Base-by-base conservation (phyloP, 2,113 vertebrate genomes). In the Copsychus sechellarum region DNA sequence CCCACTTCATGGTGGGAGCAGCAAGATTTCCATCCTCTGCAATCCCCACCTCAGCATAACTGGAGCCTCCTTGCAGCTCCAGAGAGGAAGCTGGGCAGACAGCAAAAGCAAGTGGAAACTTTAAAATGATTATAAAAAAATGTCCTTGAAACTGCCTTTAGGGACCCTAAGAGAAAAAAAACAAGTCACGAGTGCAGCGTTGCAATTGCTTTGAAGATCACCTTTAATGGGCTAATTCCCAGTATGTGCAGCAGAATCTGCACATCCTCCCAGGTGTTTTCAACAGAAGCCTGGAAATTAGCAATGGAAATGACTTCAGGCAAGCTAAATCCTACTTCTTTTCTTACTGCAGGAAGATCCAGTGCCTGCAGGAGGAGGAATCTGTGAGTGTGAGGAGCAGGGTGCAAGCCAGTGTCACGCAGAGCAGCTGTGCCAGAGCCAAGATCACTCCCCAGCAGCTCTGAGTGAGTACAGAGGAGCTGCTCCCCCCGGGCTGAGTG, bases 191-290 rank as follows among this genome's bases (percentile, higher is more conserved):
- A 76, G 76, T 74, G 42, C 66, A 13, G 34, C 6, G 2, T 28
- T 79, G 56, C 56, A 76, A 76, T 31, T 56, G 86, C 83, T 90
- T 53, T 81, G 91, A 82, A 60, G 76, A 91, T 95, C 86, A 88
- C 88, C 79, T 93, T 91, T 82, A 79, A 82, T 3, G 58, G 80
- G 60, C 74, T 95, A 73, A 88, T 90, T 93, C 86, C 26, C 76
- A 33, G n/a, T 7, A 10, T 14, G 50, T 16, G 45, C 83, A 86
- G 54, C 42, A 87, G 53, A 48, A 56, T 29, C 85, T 61, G 88
- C 60, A 71, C 60, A 47, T 62, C 81, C 74, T 90, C 86, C 82
- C 88, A 86, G 86, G 82, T 95, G 82, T 72, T 90, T 77, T 18
- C 71, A 57, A 16, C 71, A 92, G 81, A 71, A 96, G 81, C 65